Base-by-base conservation (phyloP, 2,797 vertebrate genomes). In the Catostomus latipinnis region DNA sequence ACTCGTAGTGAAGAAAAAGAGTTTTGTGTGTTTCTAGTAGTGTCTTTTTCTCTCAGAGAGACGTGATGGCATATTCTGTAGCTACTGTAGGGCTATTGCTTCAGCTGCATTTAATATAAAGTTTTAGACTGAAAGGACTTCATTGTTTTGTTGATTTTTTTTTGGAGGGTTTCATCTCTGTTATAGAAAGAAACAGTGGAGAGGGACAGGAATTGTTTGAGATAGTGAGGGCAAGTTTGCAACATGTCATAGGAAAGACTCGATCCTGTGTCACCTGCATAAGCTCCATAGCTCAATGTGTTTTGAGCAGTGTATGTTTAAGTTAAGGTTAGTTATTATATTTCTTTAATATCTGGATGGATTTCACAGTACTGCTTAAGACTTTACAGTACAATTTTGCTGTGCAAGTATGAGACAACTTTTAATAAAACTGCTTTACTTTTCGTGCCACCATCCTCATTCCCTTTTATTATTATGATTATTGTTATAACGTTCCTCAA, bases 51-150 rank as follows among this genome's bases (percentile, higher is more conserved):
- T 49, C 12, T 68, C 48, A 67, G 52, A 76, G 46, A 66, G 54
- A 76, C 71, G 46, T 68, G 49, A 80, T 80, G 60, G 69, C 73
- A 43, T 76, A 53, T 72, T 80, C 53, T 82, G 81, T 76, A 71
- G 78, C 70, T 52, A 54, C 7, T 34, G 34, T 34, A 34, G 34
- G 58, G 66, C 73, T 87, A 34, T 34, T 34, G 34, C 58, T 50
- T 85, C 52, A 53, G 45, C 76, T 66, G 68, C 8, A 16, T 63
- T 45, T 54, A 34, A 34, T 34, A 34, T 61, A 12, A 46, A 72
- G 66, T n/a, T 11, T 53, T 62, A 46, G 43, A 68, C 56, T 82
- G 72, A 63, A 69, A 73, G 61, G 56, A 57, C 54, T 78, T 75
- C 66, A 78, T 52, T n/a, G 34, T 63, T 63, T 63, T 63, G 34